phyloP scores from a whole-genome alignment of 2,113 vertebrate species.

The Panthera tigris region DNA sequence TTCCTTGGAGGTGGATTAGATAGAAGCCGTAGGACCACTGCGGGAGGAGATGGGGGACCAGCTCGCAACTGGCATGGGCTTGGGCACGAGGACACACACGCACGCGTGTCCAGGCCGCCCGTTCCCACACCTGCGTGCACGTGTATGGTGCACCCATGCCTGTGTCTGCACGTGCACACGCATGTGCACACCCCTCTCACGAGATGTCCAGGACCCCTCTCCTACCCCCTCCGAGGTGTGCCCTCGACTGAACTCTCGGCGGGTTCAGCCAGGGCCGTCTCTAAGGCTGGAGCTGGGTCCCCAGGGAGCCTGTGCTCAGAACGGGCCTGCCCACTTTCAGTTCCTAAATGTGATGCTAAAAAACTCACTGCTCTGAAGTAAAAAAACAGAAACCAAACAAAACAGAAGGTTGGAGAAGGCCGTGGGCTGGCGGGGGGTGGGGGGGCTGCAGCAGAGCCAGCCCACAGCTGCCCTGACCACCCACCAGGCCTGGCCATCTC shows the following conservation, averaged over 20 bases:
- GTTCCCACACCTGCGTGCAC: rapidly evolving
- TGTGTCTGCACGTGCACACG: background rate
- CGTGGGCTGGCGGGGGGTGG: rapidly evolving
- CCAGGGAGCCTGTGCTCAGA: background rate
- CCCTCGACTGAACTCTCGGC: background rate
- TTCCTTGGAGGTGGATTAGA: constrained; percentile 96
- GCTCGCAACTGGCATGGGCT: rapidly evolving
- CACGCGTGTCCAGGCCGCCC: rapidly evolving
- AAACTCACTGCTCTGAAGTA: background rate
- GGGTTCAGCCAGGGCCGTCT: background rate
- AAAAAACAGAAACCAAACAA: too few species aligned
- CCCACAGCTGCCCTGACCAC: background rate
- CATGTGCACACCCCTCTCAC: background rate
- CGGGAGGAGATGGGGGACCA: background rate
- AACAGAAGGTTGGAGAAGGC: too few species aligned
- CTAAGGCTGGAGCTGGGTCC: rapidly evolving
- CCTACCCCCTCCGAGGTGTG: rapidly evolving
- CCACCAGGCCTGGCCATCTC: rapidly evolving
- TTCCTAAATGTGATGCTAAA: background rate
- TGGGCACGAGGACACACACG: rapidly evolving
- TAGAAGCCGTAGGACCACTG: constrained; percentile 99
- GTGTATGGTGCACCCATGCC: background rate
- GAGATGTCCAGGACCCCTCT: rapidly evolving
- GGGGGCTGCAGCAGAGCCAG: rapidly evolving
- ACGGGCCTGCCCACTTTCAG: background rate